phyloP scores from a whole-genome alignment of 2,113 vertebrate species.

The Gavialis gangeticus region DNA sequence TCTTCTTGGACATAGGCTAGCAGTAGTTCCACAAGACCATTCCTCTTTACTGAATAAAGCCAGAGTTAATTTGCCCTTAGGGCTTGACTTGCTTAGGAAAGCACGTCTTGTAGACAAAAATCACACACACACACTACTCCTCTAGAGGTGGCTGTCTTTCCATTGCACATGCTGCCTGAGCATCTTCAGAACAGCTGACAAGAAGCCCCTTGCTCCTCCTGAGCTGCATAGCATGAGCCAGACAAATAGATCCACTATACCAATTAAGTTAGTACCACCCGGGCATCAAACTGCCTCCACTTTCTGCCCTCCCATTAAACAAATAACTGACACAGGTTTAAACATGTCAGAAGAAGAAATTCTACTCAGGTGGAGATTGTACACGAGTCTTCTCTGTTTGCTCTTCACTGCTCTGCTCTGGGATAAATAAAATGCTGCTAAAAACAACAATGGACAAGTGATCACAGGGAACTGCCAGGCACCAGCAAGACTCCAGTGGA shows the following conservation, averaged over 20 bases:
- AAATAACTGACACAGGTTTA: neutral
- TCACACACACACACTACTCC: too few species aligned
- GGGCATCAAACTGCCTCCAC: neutral
- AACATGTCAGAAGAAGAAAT: neutral
- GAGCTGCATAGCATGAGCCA: neutral
- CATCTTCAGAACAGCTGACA: neutral
- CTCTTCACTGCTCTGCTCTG: neutral
- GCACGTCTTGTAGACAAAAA: neutral
- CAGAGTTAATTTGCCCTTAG: neutral
- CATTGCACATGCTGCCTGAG: neutral
- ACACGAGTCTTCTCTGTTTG: neutral
- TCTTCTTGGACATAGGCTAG: neutral
- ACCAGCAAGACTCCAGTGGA: neutral
- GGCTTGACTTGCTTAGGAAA: neutral
- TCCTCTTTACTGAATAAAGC: neutral
- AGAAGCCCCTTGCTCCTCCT: neutral
- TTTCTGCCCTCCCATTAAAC: neutral
- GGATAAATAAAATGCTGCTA: neutral
- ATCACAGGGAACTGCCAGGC: neutral
- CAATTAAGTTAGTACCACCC: neutral
- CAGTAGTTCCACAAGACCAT: neutral
- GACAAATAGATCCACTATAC: neutral
- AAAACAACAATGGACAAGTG: neutral
- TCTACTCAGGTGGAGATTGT: neutral
- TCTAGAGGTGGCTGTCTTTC: neutral